phyloP scores from a whole-genome alignment of 2,888 invertebrate species.

The Aleiodes testaceus region DNA sequence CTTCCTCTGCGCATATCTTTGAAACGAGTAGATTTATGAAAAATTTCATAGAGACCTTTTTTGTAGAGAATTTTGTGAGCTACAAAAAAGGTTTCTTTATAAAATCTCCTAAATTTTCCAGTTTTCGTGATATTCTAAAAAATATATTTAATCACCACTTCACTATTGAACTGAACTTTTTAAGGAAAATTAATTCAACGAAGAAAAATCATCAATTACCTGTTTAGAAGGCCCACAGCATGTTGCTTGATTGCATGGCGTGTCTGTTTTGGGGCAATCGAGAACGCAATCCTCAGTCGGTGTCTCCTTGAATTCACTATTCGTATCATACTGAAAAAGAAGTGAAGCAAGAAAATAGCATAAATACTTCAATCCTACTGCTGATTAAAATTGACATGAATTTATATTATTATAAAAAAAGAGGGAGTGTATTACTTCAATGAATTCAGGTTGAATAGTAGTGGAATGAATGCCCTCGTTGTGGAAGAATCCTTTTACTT shows the following conservation, averaged over 20 bases:
- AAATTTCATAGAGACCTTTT: no score
- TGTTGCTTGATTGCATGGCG: slow-evolving; percentile 88
- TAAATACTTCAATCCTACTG: slow-evolving; percentile 9
- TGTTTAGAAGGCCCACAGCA: slow-evolving; percentile 90
- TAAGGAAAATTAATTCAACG: no score
- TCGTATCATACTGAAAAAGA: slow-evolving; percentile 71
- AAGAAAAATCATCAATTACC: slow-evolving; percentile 70
- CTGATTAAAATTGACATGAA: background rate
- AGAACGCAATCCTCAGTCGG: slow-evolving; percentile 83
- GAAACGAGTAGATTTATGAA: no score
- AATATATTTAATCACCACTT: no score
- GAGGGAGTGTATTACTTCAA: slow-evolving; percentile 78
- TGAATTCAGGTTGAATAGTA: slow-evolving; percentile 98
- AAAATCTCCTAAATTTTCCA: no score
- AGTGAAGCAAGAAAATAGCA: slow-evolving; percentile 8
- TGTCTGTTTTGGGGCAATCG: slow-evolving; percentile 89
- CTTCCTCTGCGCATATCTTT: no score
- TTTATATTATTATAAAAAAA: slow-evolving; percentile 16
- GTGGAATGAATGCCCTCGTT: slow-evolving; percentile 99
- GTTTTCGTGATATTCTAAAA: background rate
- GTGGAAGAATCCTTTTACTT: slow-evolving; percentile 97
- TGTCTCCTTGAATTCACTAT: slow-evolving; percentile 72
- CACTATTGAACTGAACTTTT: no score
- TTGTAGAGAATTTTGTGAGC: no score
- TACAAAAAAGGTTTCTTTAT: no score